phyloP scores from a whole-genome alignment of 1,140 invertebrate species.

The Triops cancriformis region DNA sequence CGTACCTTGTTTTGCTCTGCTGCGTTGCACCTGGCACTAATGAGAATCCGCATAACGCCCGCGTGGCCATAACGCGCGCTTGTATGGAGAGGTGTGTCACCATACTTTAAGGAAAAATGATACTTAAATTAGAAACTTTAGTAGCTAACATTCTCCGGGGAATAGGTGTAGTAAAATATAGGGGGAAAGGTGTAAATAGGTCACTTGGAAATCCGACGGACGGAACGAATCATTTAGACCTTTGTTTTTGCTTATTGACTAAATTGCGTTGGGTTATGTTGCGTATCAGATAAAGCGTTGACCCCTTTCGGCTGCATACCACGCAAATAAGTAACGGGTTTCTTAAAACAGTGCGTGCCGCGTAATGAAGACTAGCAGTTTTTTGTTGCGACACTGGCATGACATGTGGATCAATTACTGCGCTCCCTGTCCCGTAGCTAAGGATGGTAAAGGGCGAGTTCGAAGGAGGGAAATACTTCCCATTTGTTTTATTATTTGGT shows the following conservation, averaged over 20 bases:
- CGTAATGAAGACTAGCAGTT: slow-evolving; percentile 24
- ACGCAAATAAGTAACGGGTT: neutral
- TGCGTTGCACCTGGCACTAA: slow-evolving; percentile 76
- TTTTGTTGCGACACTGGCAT: neutral
- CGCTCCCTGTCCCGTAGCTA: neutral
- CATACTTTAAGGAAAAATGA: slow-evolving; percentile 57
- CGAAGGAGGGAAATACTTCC: no score
- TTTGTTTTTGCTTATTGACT: neutral
- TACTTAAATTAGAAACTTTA: slow-evolving; percentile 3
- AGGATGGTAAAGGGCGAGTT: neutral
- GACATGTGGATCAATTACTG: neutral
- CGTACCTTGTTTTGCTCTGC: slow-evolving; percentile 82
- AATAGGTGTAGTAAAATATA: neutral
- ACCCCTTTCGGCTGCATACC: neutral
- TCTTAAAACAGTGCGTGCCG: slow-evolving; percentile 28
- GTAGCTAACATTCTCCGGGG: neutral
- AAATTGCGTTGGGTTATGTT: neutral
- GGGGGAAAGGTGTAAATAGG: neutral
- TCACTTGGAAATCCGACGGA: neutral
- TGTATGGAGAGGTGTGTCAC: slow-evolving; percentile 91
- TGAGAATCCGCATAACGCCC: slow-evolving; percentile 85
- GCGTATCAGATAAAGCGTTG: slow-evolving; percentile 2
- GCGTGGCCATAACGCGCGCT: slow-evolving; percentile 91
- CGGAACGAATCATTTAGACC: neutral
- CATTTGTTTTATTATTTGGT: no score